Evolutionary conservation across 2,888 invertebrate genomes (phyloP).

Genomic region (Euphydryas editha): DNA sequence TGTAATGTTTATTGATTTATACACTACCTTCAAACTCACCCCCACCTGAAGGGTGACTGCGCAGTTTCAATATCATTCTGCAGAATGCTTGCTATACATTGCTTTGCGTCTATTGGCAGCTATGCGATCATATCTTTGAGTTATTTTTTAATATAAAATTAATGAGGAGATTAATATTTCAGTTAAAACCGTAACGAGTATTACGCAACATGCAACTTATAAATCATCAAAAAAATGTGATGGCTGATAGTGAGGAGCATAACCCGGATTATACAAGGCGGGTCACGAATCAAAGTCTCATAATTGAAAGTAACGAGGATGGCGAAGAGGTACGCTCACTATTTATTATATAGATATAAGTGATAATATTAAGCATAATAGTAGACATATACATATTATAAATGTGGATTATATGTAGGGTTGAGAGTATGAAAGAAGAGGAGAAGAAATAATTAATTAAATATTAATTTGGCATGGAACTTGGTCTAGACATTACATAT

Average conservation of each 20-base stretch:
- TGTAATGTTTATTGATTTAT: conserved; percentile 2
- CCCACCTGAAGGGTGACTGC: background rate
- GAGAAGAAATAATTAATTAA: too few species aligned
- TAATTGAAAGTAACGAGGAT: background rate
- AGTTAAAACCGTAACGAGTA: background rate
- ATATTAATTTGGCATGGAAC: too few species aligned
- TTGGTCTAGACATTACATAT: too few species aligned
- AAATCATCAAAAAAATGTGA: background rate
- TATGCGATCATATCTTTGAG: too few species aligned
- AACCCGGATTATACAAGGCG: background rate
- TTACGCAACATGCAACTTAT: background rate
- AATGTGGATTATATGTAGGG: too few species aligned
- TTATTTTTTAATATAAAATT: too few species aligned
- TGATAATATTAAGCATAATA: background rate
- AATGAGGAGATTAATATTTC: background rate
- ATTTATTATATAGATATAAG: background rate
- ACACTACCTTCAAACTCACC: background rate
- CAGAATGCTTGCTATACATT: too few species aligned
- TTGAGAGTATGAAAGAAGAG: too few species aligned
- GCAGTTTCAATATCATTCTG: background rate
- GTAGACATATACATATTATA: too few species aligned
- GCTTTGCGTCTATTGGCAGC: too few species aligned
- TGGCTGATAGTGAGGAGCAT: background rate
- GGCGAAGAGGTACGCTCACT: background rate
- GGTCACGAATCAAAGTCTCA: background rate